Base-by-base conservation (phyloP, 1,140 invertebrate genomes). In the Druon quercuslanigerum region DNA sequence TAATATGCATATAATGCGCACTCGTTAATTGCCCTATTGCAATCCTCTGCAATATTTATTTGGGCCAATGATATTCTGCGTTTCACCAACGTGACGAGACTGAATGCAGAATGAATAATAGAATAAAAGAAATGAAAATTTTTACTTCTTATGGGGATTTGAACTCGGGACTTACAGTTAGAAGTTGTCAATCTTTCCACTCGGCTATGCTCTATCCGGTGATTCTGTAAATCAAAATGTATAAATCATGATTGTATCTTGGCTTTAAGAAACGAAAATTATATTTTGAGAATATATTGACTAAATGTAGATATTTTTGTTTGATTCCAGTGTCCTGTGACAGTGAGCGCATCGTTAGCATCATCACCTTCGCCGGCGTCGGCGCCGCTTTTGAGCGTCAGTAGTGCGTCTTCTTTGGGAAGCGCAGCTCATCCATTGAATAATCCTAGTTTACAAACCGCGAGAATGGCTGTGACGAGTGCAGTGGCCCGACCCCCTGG, bases 301-400 rank as follows among this genome's bases (percentile, higher is more conserved):
- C 71, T 72, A 72, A 57, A 17, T 70, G 51, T 72, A 50, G 50
- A 57, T n/a, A 19, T 46, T 16, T 54, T 71, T 40, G n/a, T 72
- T 72, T 51, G 81, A 72, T 89, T 89, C 9, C 88, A 91, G 90
- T 90, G 89, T 84, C 90, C 90, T 86, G 90, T 91, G 84, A 90
- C 90, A 87, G 90, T 87, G 80, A 91, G 86, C 84, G 92, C 93
- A 87, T 93, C 94, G 86, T 91, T 93, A 90, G 92, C 92, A 87
- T 93, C 93, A 83, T 93, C 92, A 79, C 93, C 91, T 79, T 92
- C 93, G 83, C 91, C 93, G 85, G 90, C 91, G 83, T 90, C 92
- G 80, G 91, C 89, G 87, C 92, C 92, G 77, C 86, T 85, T 70
- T 75, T 86, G 66, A 87, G 87, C 73, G 88, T 81, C 50, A 80